These are phyloP conservation scores for Scomberomorus guttatus DNA, from an alignment of 2,797 vertebrate species.

Conservation along the genomic window DNA sequence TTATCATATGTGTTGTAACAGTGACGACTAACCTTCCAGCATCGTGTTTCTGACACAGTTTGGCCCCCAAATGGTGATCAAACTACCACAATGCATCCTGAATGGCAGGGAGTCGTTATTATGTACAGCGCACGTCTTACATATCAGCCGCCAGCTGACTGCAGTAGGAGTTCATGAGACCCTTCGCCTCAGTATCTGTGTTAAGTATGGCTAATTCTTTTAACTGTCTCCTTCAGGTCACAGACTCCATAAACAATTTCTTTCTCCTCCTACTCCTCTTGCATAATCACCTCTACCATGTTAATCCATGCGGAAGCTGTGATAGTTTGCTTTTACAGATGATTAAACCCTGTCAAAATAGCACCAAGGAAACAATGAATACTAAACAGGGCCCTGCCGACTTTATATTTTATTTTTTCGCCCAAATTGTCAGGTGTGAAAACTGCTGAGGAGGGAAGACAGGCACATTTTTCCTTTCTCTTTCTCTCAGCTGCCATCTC, in stretches of 20 bases:
- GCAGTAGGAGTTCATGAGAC: conserved; percentile 16
- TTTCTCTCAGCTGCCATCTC: conserved; percentile 24
- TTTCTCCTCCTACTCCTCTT: conserved; percentile 53
- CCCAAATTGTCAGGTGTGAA: conserved; percentile 64
- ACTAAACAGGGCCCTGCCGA: conserved; percentile 54
- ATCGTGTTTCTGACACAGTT: background rate
- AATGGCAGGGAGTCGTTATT: background rate
- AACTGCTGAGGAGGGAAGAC: conserved; percentile 62
- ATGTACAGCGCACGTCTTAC: background rate
- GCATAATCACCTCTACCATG: conserved; percentile 59
- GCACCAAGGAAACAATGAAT: conserved; percentile 68
- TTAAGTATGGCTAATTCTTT: conserved; percentile 39
- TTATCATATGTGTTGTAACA: too few relatives aligned
- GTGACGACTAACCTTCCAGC: too few relatives aligned
- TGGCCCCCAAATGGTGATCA: background rate
- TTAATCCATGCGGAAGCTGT: conserved; percentile 66
- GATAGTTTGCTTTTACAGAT: conserved; percentile 71
- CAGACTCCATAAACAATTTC: conserved; percentile 51
- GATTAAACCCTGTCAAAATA: conserved; percentile 75
- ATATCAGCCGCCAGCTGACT: background rate
- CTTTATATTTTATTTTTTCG: conserved; percentile 35
- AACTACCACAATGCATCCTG: background rate
- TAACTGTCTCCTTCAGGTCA: conserved; percentile 55
- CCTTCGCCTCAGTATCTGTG: conserved; percentile 15
- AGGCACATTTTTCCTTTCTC: background rate